These are phyloP conservation scores for Bombus vancouverensis DNA, from an alignment of 1,140 invertebrate genomes.

Conservation along the genomic window DNA sequence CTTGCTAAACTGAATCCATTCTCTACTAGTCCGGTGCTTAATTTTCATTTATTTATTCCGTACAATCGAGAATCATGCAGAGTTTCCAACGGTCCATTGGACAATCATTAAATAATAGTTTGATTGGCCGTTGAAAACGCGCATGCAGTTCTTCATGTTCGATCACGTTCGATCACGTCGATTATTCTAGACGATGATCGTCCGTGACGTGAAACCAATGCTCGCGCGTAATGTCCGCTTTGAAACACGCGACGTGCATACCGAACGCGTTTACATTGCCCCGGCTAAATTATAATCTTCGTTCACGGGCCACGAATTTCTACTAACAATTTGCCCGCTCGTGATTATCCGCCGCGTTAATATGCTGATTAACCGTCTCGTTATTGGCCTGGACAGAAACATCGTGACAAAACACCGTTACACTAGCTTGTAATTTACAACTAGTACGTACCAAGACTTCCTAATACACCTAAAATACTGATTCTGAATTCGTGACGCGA, in stretches of 20 bases:
- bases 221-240: background rate
- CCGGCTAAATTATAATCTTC: slow-evolving; percentile 26
- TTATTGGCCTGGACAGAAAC: slow-evolving; percentile 2
- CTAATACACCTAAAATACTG: background rate
- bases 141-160: background rate
- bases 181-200: slow-evolving; percentile 21
- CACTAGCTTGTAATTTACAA: background rate
- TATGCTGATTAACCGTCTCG: slow-evolving; percentile 7
- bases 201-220: slow-evolving; percentile 2
- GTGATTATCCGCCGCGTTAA: slow-evolving; percentile 13
- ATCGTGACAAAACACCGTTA: slow-evolving; percentile 3
- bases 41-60: too few species aligned
- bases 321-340: slow-evolving; percentile 3
- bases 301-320: slow-evolving; percentile 7
- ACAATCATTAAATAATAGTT: background rate
- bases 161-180: slow-evolving; percentile 5
- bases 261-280: slow-evolving; percentile 3
- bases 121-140: background rate
- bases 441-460: background rate
- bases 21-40: too few species aligned
- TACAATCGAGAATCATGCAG: too few species aligned
- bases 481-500: background rate
- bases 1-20: too few species aligned
- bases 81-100: background rate
- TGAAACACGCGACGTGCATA: background rate